These are phyloP conservation scores for Hoplodrina blanda DNA, from an alignment of 2,888 invertebrate genomes.

Conservation along the genomic window DNA sequence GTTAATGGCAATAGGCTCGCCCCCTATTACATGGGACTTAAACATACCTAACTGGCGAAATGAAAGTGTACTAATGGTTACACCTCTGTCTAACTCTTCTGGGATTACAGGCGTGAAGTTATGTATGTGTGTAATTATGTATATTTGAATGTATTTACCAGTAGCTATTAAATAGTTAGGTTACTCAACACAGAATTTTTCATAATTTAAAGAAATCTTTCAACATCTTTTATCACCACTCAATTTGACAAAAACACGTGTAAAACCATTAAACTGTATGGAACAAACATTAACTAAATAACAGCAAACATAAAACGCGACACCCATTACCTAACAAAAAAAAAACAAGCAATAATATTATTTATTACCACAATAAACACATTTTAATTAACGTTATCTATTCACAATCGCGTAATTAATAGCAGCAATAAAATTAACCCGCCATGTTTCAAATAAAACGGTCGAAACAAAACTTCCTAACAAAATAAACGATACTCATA, in stretches of 20 bases:
- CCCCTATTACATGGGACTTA: too few species aligned
- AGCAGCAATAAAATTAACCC: slow-evolving; percentile 75
- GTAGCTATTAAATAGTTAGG: background rate
- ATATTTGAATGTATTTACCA: background rate
- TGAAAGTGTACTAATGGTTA: too few species aligned
- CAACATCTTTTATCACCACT: slow-evolving; percentile 15
- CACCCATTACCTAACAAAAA: slow-evolving; percentile 58
- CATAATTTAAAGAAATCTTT: background rate
- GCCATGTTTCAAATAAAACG: slow-evolving; percentile 72
- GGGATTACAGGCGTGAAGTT: too few species aligned
- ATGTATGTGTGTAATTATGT: too few species aligned
- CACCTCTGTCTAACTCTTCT: too few species aligned
- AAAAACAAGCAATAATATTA: slow-evolving; percentile 60
- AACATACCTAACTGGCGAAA: too few species aligned
- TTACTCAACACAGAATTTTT: background rate
- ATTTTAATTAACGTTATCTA: slow-evolving; percentile 74
- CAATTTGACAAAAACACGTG: slow-evolving; percentile 53
- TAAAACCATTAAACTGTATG: slow-evolving; percentile 51
- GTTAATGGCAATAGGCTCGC: too few species aligned
- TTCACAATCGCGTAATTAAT: slow-evolving; percentile 74
- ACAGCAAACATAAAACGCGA: slow-evolving; percentile 55
- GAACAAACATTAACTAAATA: slow-evolving; percentile 54
- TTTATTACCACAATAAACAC: slow-evolving; percentile 68
- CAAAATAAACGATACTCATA: slow-evolving; percentile 84
- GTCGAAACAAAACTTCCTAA: slow-evolving; percentile 71